Base-by-base conservation (phyloP, 2,113 vertebrate genomes). In the Corydoras sp. region DNA sequence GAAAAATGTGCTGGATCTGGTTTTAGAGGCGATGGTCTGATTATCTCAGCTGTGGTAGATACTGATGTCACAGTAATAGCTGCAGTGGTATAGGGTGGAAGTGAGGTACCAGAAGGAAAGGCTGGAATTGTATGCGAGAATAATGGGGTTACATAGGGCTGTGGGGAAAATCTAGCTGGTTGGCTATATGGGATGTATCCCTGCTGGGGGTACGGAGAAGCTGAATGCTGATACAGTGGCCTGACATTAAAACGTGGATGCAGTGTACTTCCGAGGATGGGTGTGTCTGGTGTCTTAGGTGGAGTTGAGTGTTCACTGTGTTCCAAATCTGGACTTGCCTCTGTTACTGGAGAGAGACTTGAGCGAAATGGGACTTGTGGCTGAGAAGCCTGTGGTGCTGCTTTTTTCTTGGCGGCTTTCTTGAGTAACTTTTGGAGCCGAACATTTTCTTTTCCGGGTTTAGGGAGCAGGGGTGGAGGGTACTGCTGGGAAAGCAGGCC, bases 311-410 rank as follows among this genome's bases (percentile, higher is more conserved):
- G 80, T 55, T 92, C 90, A 8, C 85, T 87, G 65, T 70, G 73
- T 66, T 98, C 96, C 0, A 91, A 83, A 79, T 98, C 94, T 0
- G 92, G 80, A 77, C 93, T 94, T 56, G 92, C 95, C 82, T 99
- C 97, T 0, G 91, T 94, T 58, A 98, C 96, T 0, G 97, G 97
- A 1, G 96, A 99, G 51, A 99, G 91, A 75, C 87, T 94, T 65
- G 92, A 85, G 9, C 92, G 93, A 79, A 94, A 96, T 15, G 83
- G 82, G 5, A 75, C 77, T 0, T 85, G 65, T 0, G 79, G 12
- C 67, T 91, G 88, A 2, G 71, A 63, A 4, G 78, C 62, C 65
- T 87, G 85, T 62, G 78, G 30, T 0, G 80, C 5, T 0, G 78
- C 67, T 1, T 89, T 93, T 80, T 89, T 95, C 81, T 90, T 91